Evolutionary conservation across 2,113 vertebrate species (phyloP).

Genomic region (Sinocyclocheilus rhinocerous): DNA sequence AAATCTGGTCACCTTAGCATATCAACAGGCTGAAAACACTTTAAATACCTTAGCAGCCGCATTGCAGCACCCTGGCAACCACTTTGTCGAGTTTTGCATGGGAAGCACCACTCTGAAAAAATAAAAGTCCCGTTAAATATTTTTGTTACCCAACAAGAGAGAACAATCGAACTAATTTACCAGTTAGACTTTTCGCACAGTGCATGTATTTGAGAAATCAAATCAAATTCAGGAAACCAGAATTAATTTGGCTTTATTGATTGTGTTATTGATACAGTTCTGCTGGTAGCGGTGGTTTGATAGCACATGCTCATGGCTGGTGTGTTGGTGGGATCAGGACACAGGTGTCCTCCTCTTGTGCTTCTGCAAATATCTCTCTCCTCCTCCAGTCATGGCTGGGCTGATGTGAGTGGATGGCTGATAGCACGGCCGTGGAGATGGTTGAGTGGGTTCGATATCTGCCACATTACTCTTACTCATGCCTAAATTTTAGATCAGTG

Average conservation of each 20-base stretch:
- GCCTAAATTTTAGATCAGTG: constrained; percentile 27
- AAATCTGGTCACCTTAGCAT: not conserved
- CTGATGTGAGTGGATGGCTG: constrained; percentile 23
- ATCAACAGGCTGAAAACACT: too few species aligned
- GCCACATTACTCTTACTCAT: constrained; percentile 12
- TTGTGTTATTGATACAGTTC: constrained; percentile 10
- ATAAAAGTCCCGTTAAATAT: not conserved
- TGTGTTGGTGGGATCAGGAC: constrained; percentile 9
- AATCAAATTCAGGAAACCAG: not conserved
- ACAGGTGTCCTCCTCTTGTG: not conserved
- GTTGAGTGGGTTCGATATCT: not conserved
- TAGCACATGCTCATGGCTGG: not conserved
- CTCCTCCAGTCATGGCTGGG: not conserved
- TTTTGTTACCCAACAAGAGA: not conserved
- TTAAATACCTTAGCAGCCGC: not conserved
- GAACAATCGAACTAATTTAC: not conserved
- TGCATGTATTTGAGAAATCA: not conserved
- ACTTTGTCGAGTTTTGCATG: not conserved
- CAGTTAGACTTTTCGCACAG: not conserved
- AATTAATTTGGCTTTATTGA: constrained; percentile 11
- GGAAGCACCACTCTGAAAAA: not conserved
- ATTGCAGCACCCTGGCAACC: not conserved
- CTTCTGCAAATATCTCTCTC: constrained; percentile 6
- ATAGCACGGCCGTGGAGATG: not conserved
- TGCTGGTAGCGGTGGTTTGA: constrained; percentile 7